A percentile compares a stretch with the other conserved stretches of the same genome.
Conservation (phyloP, 2,113 vertebrate genomes). For the Notiomystis cincta region DNA sequence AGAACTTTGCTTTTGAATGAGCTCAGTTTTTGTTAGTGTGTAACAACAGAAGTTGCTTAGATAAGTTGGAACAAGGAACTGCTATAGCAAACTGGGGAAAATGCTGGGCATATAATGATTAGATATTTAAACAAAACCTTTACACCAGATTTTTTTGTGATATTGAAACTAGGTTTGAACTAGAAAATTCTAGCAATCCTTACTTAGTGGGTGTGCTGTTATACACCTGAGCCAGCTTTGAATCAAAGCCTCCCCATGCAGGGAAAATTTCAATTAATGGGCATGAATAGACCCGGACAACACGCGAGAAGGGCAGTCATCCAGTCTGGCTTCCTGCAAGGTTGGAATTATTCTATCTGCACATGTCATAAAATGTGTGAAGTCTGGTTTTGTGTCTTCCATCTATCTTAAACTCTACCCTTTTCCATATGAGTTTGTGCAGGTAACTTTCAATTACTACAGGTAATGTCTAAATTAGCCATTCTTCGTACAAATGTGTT, state of each 20-base stretch:
- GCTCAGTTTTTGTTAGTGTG: background rate
- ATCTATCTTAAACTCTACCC: background rate
- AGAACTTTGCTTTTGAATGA: background rate
- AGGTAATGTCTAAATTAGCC: background rate
- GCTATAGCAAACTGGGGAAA: background rate
- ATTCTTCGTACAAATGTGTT: background rate
- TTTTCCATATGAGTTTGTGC: background rate
- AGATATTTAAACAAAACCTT: background rate
- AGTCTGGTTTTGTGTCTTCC: background rate
- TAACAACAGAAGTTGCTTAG: background rate
- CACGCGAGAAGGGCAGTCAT: background rate
- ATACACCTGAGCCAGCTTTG: background rate
- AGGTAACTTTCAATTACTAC: background rate
- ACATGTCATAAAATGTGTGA: background rate
- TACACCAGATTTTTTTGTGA: background rate
- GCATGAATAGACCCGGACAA: background rate
- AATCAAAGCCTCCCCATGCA: background rate
- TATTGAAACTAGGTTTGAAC: background rate
- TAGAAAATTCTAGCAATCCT: background rate
- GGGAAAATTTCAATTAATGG: background rate
- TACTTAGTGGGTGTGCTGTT: background rate
- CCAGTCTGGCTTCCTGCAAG: background rate
- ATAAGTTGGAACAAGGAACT: background rate
- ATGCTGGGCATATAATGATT: background rate
- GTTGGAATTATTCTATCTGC: background rate